Conservation (phyloP, 2,797 vertebrate species). For the Gadopsis marmoratus region DNA sequence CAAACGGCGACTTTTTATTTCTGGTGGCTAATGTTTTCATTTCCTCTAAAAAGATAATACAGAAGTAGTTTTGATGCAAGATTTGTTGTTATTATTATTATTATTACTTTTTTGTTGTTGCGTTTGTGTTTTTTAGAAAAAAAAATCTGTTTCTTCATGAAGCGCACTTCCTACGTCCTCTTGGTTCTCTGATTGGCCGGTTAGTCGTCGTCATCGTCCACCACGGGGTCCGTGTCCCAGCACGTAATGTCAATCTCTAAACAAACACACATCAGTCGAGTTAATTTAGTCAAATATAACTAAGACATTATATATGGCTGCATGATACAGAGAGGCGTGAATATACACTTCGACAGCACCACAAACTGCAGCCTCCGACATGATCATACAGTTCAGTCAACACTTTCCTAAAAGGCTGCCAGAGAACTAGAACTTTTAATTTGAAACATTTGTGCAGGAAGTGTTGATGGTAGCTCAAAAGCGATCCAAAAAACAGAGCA, state of each 20-base stretch:
- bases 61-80: slow-evolving; percentile 82
- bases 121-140: slow-evolving; percentile 65
- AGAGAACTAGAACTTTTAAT: background rate
- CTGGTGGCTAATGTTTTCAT: slow-evolving; percentile 77
- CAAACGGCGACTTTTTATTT: slow-evolving; percentile 42
- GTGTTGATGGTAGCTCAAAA: background rate
- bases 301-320: too few relatives aligned
- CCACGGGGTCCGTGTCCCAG: slow-evolving; percentile 96
- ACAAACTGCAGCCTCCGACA: too few relatives aligned
- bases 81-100: slow-evolving; percentile 79
- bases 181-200: slow-evolving; percentile 61
- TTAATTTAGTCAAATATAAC: background rate
- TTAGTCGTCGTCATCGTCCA: slow-evolving; percentile 92
- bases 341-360: background rate
- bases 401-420: background rate
- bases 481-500: too few relatives aligned
- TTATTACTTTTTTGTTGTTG: slow-evolving; percentile 61
- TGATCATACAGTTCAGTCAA: too few relatives aligned
- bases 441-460: background rate
- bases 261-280: slow-evolving; percentile 9
- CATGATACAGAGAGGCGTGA: background rate
- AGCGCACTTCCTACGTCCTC: slow-evolving; percentile 76
- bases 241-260: slow-evolving; percentile 97
- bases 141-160: slow-evolving; percentile 71
- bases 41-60: slow-evolving; percentile 83